These are phyloP conservation scores for Pemphredon lugubris DNA, from an alignment of 2,888 invertebrate genomes.

Conservation along the genomic window DNA sequence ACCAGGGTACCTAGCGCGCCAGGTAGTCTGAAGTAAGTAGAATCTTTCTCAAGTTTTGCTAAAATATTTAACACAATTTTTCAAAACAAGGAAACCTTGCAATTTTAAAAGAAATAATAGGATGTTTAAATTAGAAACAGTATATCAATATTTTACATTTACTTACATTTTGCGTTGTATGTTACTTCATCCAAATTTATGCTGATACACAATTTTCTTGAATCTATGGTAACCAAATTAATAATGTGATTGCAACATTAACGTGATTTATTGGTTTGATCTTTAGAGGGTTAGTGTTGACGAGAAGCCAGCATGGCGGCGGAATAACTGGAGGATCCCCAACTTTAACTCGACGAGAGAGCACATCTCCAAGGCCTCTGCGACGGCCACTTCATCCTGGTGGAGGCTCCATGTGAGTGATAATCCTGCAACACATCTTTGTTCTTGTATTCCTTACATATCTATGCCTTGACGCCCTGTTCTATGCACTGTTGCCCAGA, in stretches of 20 bases:
- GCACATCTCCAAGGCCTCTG: conserved; percentile 78
- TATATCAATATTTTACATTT: no score
- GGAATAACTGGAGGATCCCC: conserved; percentile 75
- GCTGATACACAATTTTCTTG: no score
- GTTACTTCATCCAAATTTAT: no score
- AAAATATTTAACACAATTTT: neutral
- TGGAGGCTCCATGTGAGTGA: conserved; percentile 81
- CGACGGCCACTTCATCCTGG: conserved; percentile 78
- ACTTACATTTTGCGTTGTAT: neutral
- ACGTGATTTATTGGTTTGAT: neutral
- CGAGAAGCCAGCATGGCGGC: conserved; percentile 75
- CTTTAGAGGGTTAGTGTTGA: conserved; percentile 78
- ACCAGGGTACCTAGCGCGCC: conserved; percentile 89
- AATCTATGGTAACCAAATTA: no score
- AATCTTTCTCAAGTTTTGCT: neutral
- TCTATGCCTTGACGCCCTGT: conserved; percentile 72
- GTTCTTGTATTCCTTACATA: conserved; percentile 73
- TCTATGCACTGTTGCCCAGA: conserved; percentile 68
- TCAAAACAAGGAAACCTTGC: no score
- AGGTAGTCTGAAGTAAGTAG: conserved; percentile 87
- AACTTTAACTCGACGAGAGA: conserved; percentile 77
- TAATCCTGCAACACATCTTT: conserved; percentile 76
- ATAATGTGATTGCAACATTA: no score
- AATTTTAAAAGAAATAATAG: no score
- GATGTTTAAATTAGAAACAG: no score